Percentiles rank a stretch among this genome's conserved stretches.
Evolutionary conservation across 2,797 vertebrate genomes (phyloP).

Genomic region (Hydrolagus colliei): DNA sequence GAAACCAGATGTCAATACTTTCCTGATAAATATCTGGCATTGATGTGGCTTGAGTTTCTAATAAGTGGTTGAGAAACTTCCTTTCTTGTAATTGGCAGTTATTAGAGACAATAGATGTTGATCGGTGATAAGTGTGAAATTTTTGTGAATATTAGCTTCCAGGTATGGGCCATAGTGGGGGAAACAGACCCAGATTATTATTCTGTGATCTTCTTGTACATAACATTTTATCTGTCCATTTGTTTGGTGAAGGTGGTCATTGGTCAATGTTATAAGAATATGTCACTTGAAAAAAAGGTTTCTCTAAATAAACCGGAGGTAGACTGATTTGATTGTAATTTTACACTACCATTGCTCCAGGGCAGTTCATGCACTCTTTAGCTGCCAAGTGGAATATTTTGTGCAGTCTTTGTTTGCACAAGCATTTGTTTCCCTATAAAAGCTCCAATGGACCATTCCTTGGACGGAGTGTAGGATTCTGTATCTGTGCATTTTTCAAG

Average conservation of each 20-base stretch:
- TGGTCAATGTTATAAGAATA: conserved; percentile 58
- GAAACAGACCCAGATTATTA: neutral
- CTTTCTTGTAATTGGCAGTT: neutral
- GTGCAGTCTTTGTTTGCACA: conserved; percentile 35
- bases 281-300: conserved; percentile 56
- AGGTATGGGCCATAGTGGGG: neutral
- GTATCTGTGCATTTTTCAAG: conserved; percentile 7
- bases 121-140: neutral
- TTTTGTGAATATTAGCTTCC: neutral
- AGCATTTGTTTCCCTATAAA: conserved; percentile 34
- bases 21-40: neutral
- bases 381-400: conserved; percentile 30
- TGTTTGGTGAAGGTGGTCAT: conserved; percentile 48
- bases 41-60: too few relatives aligned
- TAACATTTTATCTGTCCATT: conserved; percentile 42
- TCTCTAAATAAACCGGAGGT: conserved; percentile 67
- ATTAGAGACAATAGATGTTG: neutral
- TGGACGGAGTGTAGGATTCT: neutral
- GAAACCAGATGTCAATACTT: neutral
- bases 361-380: conserved; percentile 47
- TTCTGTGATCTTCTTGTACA: conserved; percentile 36
- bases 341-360: conserved; percentile 56
- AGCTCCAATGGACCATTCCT: conserved; percentile 32
- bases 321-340: conserved; percentile 62
- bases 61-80: neutral